Evolutionary conservation across 2,797 vertebrate genomes (phyloP), one percentile per base, ranked within the genome.

Genomic region (Poecile montanus): DNA sequence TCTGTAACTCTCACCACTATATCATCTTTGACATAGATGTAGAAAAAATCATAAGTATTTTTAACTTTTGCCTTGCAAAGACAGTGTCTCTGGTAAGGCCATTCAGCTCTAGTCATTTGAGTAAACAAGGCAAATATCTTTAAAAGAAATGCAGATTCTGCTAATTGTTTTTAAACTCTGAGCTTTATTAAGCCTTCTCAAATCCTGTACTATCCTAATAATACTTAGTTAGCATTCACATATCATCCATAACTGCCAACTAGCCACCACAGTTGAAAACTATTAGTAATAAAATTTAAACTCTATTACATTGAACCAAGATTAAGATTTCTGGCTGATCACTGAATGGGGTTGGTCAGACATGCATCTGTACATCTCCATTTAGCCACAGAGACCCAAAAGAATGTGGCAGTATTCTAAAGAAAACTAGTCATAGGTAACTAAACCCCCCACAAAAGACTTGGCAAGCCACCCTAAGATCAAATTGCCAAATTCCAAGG

Each of bases 341-440:
- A 13, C 50, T 14, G 32, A 38, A 77, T 70, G n/a, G 11, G 27
- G 30, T 47, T 89, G 81, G 82, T 82, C 91, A 56, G 75, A 93
- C 91, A 82, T 22, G 51, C 9, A 34, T 81, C 66, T 83, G 48
- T 81, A 93, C 76, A 88, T 92, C 93, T 97, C 73, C 87, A 94
- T 95, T 96, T 83, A 95, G 80, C 65, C 78, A 84, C 15, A 91
- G 77, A 38, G 67, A 21, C 63, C 75, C 65, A 74, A 68, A 90
- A 85, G 63, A 83, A 93, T 32, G 87, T 85, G 54, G n/a, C 86
- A 91, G 44, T 86, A 65, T 70, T 89, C 91, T 95, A 96, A 96
- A 97, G 86, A 92, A 91, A 96, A 89, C 78, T 89, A 95, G 57
- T 82, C 82, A 94, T 80, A 63, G 81, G 89, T 93, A 79, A 95